These are phyloP conservation scores for Megaleporinus macrocephalus DNA, from an alignment of 2,113 vertebrate species.

Conservation along the genomic window DNA sequence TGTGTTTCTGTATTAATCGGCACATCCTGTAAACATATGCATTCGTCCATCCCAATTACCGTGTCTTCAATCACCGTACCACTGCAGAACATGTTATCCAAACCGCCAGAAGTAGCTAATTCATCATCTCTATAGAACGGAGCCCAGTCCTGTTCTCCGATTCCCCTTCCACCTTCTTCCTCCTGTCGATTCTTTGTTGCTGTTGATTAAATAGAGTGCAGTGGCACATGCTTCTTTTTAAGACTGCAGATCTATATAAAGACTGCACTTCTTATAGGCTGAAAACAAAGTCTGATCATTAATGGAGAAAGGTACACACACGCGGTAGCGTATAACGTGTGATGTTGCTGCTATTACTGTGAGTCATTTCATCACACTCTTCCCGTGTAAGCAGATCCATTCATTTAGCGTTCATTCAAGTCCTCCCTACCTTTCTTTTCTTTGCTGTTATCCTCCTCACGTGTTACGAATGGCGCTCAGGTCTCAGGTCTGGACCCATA, in stretches of 20 bases:
- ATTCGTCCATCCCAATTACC: not conserved
- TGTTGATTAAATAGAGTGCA: not conserved
- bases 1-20: not conserved
- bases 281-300: not conserved
- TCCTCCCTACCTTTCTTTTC: not conserved
- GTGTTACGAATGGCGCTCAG: not conserved
- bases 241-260: conserved; percentile 6
- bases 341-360: not conserved
- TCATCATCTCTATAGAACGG: conserved; percentile 18
- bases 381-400: not conserved
- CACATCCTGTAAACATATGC: not conserved
- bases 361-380: conserved; percentile 14
- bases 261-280: not conserved
- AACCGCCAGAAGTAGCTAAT: conserved; percentile 1
- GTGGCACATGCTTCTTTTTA: not conserved
- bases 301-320: not conserved
- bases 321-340: not conserved
- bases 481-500: not conserved
- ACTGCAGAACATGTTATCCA: conserved; percentile 5
- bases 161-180: conserved; percentile 17
- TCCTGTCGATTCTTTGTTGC: not conserved
- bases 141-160: not conserved
- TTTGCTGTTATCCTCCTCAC: not conserved
- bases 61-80: not conserved
- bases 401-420: conserved; percentile 22